Evolutionary conservation across 2,797 vertebrate species (phyloP).

Genomic region (Artibeus jamaicensis): DNA sequence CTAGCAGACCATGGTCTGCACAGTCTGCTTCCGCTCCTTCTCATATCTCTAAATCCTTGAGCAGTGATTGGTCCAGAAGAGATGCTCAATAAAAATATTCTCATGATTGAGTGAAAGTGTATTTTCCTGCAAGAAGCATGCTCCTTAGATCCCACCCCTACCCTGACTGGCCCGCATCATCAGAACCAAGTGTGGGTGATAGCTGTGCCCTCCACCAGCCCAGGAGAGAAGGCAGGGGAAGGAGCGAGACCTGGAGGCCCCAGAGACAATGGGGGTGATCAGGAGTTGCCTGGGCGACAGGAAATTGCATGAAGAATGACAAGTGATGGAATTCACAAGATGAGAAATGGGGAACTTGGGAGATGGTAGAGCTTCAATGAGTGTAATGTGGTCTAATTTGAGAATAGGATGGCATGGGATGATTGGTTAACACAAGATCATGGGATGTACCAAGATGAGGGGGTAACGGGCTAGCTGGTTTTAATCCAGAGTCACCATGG

Average conservation of each 20-base stretch:
- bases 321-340: not conserved
- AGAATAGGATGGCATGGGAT: not conserved
- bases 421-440: not conserved
- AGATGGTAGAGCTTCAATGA: not conserved
- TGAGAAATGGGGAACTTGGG: not conserved
- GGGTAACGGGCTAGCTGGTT: not conserved
- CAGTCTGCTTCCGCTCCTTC: not conserved
- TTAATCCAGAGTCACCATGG: not conserved
- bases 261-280: not conserved
- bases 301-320: not conserved
- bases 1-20: not conserved
- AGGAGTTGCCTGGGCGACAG: not conserved
- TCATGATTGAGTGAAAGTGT: not conserved
- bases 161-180: not conserved
- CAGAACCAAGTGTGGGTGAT: not conserved
- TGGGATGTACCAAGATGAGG: not conserved
- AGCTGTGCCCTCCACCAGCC: not conserved
- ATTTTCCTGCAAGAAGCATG: not conserved
- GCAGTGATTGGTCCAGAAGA: not conserved
- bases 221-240: not conserved
- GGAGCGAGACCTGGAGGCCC: not conserved
- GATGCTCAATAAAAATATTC: slow-evolving; percentile 35
- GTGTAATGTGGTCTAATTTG: not conserved
- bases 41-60: not conserved
- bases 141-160: not conserved